phyloP scores from a whole-genome alignment of 2,888 invertebrate genomes.

The Caenorhabditis sp. region DNA sequence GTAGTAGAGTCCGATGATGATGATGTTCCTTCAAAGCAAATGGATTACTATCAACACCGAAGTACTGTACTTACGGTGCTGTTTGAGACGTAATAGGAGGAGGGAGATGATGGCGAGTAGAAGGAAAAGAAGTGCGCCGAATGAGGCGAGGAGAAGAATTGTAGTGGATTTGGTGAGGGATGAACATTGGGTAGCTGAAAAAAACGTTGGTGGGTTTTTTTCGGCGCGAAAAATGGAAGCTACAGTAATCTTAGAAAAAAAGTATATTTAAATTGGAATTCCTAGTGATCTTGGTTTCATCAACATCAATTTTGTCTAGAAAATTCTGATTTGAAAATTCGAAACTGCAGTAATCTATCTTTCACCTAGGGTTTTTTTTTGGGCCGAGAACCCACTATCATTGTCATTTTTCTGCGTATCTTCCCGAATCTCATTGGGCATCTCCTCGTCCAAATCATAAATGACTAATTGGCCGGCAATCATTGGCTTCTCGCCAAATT shows the following conservation, averaged over 20 bases:
- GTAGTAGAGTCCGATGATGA: neutral
- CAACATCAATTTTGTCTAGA: too few species aligned
- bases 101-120: constrained; percentile 24
- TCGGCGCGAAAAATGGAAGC: too few species aligned
- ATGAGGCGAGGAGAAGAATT: constrained; percentile 16
- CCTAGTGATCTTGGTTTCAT: too few species aligned
- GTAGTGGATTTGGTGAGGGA: constrained; percentile 19
- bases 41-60: neutral
- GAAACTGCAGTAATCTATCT: too few species aligned
- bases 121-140: constrained; percentile 24
- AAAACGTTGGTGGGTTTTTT: neutral
- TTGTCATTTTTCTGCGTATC: neutral
- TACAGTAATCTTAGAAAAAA: too few species aligned
- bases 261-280: too few species aligned
- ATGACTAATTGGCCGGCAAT: constrained; percentile 69
- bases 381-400: too few species aligned
- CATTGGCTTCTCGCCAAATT: constrained; percentile 46
- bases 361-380: too few species aligned
- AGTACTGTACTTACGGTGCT: constrained; percentile 8
- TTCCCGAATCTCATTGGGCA: constrained; percentile 46
- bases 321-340: too few species aligned
- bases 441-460: constrained; percentile 70
- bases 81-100: constrained; percentile 16
- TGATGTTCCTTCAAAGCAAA: neutral
- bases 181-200: constrained; percentile 6